Evolutionary conservation across 2,797 vertebrate species (phyloP).

Genomic region (Notolabrus celidotus): DNA sequence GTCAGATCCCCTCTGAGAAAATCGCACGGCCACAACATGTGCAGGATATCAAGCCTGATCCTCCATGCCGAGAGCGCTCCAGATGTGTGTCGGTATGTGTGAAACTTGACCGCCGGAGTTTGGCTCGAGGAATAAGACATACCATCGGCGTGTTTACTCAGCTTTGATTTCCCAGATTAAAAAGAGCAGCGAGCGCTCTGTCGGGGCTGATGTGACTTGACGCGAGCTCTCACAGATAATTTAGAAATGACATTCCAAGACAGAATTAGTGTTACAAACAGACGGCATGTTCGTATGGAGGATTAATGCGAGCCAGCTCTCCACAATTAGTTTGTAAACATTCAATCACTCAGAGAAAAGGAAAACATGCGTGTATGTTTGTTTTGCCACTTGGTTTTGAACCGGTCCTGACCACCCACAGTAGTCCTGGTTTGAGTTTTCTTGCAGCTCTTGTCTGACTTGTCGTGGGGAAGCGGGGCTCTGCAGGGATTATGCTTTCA

Average conservation of each 20-base stretch:
- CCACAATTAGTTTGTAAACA: slow-evolving; percentile 80
- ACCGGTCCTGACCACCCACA: slow-evolving; percentile 81
- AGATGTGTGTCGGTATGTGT: slow-evolving; percentile 81
- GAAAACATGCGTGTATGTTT: slow-evolving; percentile 59
- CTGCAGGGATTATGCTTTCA: slow-evolving; percentile 53
- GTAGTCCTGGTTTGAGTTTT: slow-evolving; percentile 66
- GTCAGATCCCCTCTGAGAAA: slow-evolving; percentile 56
- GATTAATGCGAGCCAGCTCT: slow-evolving; percentile 60
- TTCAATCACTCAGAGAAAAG: slow-evolving; percentile 66
- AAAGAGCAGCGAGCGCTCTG: slow-evolving; percentile 62
- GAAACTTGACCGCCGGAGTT: slow-evolving; percentile 77
- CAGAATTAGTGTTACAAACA: slow-evolving; percentile 61
- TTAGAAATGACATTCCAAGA: slow-evolving; percentile 63
- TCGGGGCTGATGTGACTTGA: slow-evolving; percentile 61
- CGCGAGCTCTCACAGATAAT: slow-evolving; percentile 55
- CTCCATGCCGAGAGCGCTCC: slow-evolving; percentile 61
- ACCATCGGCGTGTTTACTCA: slow-evolving; percentile 81
- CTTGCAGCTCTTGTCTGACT: slow-evolving; percentile 33
- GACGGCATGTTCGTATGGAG: slow-evolving; percentile 43
- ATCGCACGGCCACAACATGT: slow-evolving; percentile 62
- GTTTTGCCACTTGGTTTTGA: slow-evolving; percentile 71
- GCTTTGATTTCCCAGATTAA: slow-evolving; percentile 84
- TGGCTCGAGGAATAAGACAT: slow-evolving; percentile 74
- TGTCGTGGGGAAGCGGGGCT: slow-evolving; percentile 44
- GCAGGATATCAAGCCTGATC: slow-evolving; percentile 72